These are phyloP conservation scores for Ametastegia equiseti DNA, from an alignment of 2,888 invertebrate species.

Conservation along the genomic window DNA sequence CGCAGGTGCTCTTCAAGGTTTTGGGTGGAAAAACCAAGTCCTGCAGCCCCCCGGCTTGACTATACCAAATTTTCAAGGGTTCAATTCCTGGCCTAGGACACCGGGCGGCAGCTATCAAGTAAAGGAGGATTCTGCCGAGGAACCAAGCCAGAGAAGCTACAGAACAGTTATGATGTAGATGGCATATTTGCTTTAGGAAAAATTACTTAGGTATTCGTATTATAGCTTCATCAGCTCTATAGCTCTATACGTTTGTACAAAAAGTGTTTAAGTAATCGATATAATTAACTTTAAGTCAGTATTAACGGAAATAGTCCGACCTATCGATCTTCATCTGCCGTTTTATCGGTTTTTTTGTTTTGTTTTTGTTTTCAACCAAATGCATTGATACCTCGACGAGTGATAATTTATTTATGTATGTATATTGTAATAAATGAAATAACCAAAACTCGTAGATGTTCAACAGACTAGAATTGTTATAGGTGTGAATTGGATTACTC, in stretches of 20 bases:
- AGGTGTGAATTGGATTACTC: no score
- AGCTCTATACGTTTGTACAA: no score
- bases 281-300: neutral
- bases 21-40: slow-evolving; percentile 10
- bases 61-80: neutral
- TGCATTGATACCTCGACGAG: neutral
- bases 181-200: neutral
- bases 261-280: neutral
- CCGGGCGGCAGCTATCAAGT: neutral
- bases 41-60: neutral
- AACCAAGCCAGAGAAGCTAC: neutral
- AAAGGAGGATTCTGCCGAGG: slow-evolving; percentile 20
- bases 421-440: neutral
- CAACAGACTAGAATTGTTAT: no score
- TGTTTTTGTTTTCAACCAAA: no score
- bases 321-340: neutral
- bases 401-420: neutral
- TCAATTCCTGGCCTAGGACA: neutral
- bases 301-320: neutral
- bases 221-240: neutral
- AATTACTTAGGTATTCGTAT: neutral
- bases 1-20: neutral
- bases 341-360: no score
- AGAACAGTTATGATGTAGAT: neutral
- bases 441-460: neutral